These are phyloP conservation scores for Gastrophryne carolinensis DNA, from an alignment of 2,797 vertebrate genomes.

Conservation along the genomic window DNA sequence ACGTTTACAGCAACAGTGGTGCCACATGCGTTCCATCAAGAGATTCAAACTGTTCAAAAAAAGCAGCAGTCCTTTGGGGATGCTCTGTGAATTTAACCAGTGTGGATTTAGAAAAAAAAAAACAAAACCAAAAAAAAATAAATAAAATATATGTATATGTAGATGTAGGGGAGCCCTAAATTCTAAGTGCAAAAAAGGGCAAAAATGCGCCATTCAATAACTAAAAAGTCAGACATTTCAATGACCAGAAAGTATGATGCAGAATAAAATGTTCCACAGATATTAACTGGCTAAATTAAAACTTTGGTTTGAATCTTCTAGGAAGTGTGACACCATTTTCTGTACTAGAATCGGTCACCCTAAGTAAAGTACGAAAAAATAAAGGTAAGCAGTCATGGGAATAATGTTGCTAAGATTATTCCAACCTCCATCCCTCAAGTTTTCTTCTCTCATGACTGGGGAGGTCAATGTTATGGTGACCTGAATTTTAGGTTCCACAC, in stretches of 20 bases:
- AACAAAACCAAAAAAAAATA: neutral
- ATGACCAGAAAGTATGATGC: too few species aligned
- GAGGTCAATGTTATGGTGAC: slow-evolving; percentile 97
- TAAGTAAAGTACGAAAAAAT: slow-evolving; percentile 59
- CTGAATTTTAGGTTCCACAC: slow-evolving; percentile 94
- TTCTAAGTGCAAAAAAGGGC: neutral
- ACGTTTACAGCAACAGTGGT: slow-evolving; percentile 92
- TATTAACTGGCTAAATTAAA: neutral
- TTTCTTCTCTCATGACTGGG: slow-evolving; percentile 94
- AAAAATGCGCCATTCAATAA: neutral
- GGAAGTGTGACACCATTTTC: slow-evolving; percentile 86
- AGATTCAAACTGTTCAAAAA: slow-evolving; percentile 37
- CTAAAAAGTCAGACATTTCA: too few species aligned
- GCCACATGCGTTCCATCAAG: slow-evolving; percentile 63
- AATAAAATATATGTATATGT: neutral
- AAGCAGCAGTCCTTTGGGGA: too few species aligned
- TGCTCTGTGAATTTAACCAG: neutral
- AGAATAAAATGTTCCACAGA: neutral
- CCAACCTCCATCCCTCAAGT: slow-evolving; percentile 94
- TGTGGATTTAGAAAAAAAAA: neutral
- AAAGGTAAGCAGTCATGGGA: slow-evolving; percentile 53
- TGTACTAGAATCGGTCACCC: slow-evolving; percentile 75
- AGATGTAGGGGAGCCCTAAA: too few species aligned
- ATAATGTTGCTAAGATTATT: slow-evolving; percentile 68
- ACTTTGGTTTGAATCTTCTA: slow-evolving; percentile 56